phyloP scores from a whole-genome alignment of 2,888 invertebrate genomes.

The Nymphalis urticae region DNA sequence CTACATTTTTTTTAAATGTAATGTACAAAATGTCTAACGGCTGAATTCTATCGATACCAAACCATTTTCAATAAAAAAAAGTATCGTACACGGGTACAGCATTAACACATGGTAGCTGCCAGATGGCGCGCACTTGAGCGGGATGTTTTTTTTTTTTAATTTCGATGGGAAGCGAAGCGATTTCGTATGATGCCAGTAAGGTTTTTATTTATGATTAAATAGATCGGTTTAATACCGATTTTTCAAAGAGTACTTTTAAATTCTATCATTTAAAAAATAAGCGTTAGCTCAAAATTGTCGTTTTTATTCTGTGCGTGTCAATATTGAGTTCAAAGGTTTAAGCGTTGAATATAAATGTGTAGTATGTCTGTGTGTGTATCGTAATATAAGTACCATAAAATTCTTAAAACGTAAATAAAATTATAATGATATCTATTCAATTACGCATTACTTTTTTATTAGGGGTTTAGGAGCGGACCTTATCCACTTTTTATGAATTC shows the following conservation, averaged over 20 bases:
- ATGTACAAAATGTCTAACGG: constrained; percentile 5
- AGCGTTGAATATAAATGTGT: background rate
- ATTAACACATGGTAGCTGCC: constrained; percentile 61
- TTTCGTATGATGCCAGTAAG: constrained; percentile 25
- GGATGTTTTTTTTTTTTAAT: constrained; percentile 48
- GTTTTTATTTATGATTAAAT: constrained; percentile 5
- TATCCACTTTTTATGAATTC: constrained; percentile 45
- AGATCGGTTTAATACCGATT: background rate
- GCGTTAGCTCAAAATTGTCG: background rate
- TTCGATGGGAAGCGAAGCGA: constrained; percentile 57
- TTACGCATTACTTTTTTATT: constrained; percentile 48
- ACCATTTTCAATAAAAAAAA: constrained; percentile 27
- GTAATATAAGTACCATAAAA: constrained; percentile 16
- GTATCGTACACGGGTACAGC: constrained; percentile 40
- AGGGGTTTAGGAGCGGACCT: constrained; percentile 43
- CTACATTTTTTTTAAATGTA: background rate
- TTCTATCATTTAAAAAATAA: background rate
- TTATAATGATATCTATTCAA: constrained; percentile 45
- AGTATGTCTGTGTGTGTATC: background rate
- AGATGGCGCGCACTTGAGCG: constrained; percentile 71
- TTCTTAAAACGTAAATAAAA: constrained; percentile 34
- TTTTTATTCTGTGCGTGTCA: background rate
- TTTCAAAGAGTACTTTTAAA: background rate
- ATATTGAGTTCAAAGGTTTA: constrained; percentile 7
- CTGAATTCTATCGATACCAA: constrained; percentile 23